Evolutionary conservation across 2,888 invertebrate species (phyloP).

Genomic region (Patella caerulea): DNA sequence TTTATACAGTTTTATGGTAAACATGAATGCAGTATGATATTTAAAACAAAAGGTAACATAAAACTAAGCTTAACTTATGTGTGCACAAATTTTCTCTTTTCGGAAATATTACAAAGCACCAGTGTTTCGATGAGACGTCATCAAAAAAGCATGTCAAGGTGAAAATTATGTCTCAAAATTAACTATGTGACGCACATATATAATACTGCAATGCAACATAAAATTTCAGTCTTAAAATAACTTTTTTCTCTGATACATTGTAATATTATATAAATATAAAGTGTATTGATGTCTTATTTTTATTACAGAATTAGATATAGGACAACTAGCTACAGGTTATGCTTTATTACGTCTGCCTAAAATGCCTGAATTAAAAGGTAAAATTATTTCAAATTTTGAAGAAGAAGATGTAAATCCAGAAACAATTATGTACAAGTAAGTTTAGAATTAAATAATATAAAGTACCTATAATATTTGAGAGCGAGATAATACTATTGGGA

Average conservation of each 20-base stretch:
- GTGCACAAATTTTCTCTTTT: background rate
- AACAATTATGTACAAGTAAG: constrained; percentile 78
- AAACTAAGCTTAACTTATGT: background rate
- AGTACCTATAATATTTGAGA: too few relatives aligned
- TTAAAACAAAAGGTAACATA: constrained; percentile 81
- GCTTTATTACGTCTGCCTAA: constrained; percentile 91
- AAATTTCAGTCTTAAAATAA: too few relatives aligned
- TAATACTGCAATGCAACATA: too few relatives aligned
- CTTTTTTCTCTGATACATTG: too few relatives aligned
- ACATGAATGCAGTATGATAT: constrained; percentile 92
- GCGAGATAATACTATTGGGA: too few relatives aligned
- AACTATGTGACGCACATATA: too few relatives aligned
- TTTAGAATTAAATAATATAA: background rate
- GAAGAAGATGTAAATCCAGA: constrained; percentile 81
- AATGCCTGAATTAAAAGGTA: constrained; percentile 93
- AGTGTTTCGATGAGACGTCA: too few relatives aligned
- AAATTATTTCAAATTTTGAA: constrained; percentile 75
- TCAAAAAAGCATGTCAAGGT: too few relatives aligned
- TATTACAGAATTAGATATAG: constrained; percentile 83
- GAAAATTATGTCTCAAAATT: too few relatives aligned
- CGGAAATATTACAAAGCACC: background rate
- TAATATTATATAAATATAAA: too few relatives aligned
- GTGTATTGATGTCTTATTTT: too few relatives aligned
- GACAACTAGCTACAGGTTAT: constrained; percentile 87
- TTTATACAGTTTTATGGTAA: constrained; percentile 94